Percentiles rank a stretch among this genome's conserved stretches.
These are phyloP conservation scores for Crotalus tigris DNA, from an alignment of 2,113 vertebrate species.

Conservation along the genomic window DNA sequence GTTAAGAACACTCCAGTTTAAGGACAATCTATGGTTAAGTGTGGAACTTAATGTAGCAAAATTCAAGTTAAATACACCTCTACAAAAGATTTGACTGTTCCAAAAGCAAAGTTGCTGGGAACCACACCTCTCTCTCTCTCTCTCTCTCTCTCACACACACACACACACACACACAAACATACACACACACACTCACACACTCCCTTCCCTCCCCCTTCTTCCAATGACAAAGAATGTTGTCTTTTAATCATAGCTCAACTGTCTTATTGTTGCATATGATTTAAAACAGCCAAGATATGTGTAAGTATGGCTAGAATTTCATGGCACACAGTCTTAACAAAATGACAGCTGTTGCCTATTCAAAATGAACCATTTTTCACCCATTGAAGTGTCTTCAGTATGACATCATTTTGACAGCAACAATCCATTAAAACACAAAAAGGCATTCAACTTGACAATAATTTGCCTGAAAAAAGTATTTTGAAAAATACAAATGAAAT, in stretches of 20 bases:
- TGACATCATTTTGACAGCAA: background rate
- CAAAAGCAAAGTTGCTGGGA: constrained; percentile 34
- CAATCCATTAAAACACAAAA: background rate
- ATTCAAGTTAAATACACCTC: background rate
- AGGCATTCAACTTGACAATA: accelerated
- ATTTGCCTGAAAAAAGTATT: background rate
- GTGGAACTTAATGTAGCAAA: background rate
- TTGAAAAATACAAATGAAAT: accelerated
- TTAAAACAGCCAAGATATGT: background rate
- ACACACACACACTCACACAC: too few relatives aligned
- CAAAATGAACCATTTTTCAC: constrained; percentile 10
- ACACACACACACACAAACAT: too few relatives aligned
- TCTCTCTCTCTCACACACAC: too few relatives aligned
- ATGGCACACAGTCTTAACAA: background rate
- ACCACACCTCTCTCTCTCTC: background rate
- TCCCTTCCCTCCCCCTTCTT: background rate
- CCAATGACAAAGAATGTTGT: constrained; percentile 30
- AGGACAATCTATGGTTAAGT: background rate
- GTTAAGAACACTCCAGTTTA: background rate
- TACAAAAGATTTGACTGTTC: constrained; percentile 22
- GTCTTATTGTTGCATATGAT: background rate
- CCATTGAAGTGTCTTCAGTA: background rate
- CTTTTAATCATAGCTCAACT: background rate
- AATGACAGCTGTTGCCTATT: constrained; percentile 25
- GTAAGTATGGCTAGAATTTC: accelerated